Base-by-base conservation (phyloP, 2,888 invertebrate species). In the Leptarthrus brevirostris region DNA sequence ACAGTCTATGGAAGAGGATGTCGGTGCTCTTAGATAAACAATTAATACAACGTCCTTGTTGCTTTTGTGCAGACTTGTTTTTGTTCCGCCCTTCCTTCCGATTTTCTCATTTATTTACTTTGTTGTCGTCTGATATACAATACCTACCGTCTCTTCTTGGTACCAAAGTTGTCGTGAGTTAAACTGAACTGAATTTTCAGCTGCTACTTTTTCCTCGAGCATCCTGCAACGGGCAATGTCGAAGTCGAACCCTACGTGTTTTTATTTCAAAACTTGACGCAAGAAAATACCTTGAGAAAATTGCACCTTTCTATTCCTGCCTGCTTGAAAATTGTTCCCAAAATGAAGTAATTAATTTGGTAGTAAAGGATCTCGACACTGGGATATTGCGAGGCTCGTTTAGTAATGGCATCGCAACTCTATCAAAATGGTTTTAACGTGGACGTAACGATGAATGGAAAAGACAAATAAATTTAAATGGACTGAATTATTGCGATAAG, bases 41-140 rank as follows among this genome's bases (percentile, higher is more conserved):
- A 76, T 75, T 76, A 77, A 77, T 71, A 72, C 74, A 74, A 74
- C 76, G 76, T 69, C 74, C 75, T 72, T 71, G 74, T 74, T 75
- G 72, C 73, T 72, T 72, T 73, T 74, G 74, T 73, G 72, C 72
- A 76, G 75, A 76, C 75, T 76, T 74, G 75, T 76, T 69, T 76
- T 54, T 66, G 75, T 66, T 58, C 52, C 70, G 58, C 69, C 58
- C 69, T 58, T 70, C 70, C 44, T 75, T 77, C 44, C 12, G 36
- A 20, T 64, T 64, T 64, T 44, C 34, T 16, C 22, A 64, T 44
- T 44, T 64, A 64, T 44, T 44, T 64, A 64, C 44, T 64, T 64
- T 64, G 44, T 64, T 64, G 64, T 64, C 64, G 44, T 40, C 44
- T 64, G 44, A 64, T 44, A 22, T 44, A 44, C n/a, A 44, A 44